Base-by-base conservation (phyloP, 2,888 invertebrate genomes). In the Drosophila quinaria region DNA sequence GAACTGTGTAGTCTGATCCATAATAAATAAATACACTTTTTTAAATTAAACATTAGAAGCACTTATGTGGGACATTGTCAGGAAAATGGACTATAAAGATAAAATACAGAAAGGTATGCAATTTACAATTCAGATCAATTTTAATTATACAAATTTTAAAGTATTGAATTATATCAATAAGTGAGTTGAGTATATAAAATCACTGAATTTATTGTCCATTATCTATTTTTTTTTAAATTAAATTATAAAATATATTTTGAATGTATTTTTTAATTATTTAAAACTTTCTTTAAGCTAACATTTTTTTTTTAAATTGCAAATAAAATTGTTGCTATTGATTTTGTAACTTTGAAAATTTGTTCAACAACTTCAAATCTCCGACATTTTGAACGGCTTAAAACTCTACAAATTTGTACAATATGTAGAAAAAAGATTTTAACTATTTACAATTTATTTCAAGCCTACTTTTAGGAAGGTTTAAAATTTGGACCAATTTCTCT, bases 1-100 rank as follows among this genome's bases (percentile, higher is more conserved):
- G 37, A 46, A 62, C 47, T 62, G 19, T 31, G 44, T 2, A 41
- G 35, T 31, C 17, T 33, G 15, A 44, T 19, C 13, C 25, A 25
- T 5, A 6, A 46, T 25, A 17, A 33, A 11, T 47, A 39, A 65
- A 44, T 37, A 66, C 37, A 13, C 9, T 17, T 39, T 37, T 29
- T 29, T 2, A 25, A 17, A 54, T 19, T 33, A 22, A n/a, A 35
- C 19, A 15, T 35, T 22, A 11, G 22, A 19, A 22, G 33, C 4
- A 1, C 6, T 41, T 10, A 0, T 41, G 17, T 17, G 10, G 17
- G 17, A 6, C 6, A 44, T 13, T 5, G 2, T 19, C 10, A 11
- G 4, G 19, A 17, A 17, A 19, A 41, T 8, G 10, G 17, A 41
- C 3, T 39, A 41, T 3, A 3, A 17, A 17, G 10, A 10, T 4